Evolutionary conservation across 2,888 invertebrate species (phyloP).

Genomic region (Bombylius major): DNA sequence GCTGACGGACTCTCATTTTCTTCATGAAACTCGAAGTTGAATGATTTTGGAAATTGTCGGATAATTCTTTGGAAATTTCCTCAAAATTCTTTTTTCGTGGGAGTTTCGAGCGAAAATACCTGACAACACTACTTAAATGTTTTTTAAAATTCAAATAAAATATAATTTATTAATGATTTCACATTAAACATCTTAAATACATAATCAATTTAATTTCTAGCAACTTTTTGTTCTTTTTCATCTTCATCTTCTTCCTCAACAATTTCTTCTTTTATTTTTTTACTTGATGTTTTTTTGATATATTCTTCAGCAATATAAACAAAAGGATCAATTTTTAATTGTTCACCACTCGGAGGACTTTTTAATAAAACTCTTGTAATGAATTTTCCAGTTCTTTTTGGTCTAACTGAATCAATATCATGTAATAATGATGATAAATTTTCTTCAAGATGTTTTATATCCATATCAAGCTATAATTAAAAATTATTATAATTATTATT

Average conservation of each 20-base stretch:
- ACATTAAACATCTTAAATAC: no score
- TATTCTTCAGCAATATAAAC: slow-evolving; percentile 34
- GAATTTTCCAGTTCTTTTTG: slow-evolving; percentile 55
- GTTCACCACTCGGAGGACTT: slow-evolving; percentile 53
- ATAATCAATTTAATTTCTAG: not conserved
- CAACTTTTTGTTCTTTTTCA: not conserved
- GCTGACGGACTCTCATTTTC: no score
- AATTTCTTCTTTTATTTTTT: not conserved
- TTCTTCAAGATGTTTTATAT: slow-evolving; percentile 51
- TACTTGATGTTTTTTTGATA: not conserved
- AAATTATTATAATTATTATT: no score
- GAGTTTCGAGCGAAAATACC: no score
- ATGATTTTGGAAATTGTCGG: no score
- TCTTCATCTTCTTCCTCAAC: not conserved
- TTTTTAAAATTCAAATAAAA: no score
- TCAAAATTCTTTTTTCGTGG: no score
- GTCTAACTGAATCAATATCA: slow-evolving; percentile 50
- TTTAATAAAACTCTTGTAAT: slow-evolving; percentile 53
- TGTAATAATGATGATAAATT: slow-evolving; percentile 55
- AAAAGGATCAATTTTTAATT: slow-evolving; percentile 54
- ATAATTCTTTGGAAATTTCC: no score
- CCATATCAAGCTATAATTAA: slow-evolving; percentile 63
- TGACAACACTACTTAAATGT: no score
- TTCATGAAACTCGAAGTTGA: no score
- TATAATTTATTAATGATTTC: no score